A percentile compares a stretch with the other conserved stretches of the same genome.
These are phyloP conservation scores for Dolichopus griseipennis DNA, from an alignment of 2,888 invertebrate species.

Conservation along the genomic window DNA sequence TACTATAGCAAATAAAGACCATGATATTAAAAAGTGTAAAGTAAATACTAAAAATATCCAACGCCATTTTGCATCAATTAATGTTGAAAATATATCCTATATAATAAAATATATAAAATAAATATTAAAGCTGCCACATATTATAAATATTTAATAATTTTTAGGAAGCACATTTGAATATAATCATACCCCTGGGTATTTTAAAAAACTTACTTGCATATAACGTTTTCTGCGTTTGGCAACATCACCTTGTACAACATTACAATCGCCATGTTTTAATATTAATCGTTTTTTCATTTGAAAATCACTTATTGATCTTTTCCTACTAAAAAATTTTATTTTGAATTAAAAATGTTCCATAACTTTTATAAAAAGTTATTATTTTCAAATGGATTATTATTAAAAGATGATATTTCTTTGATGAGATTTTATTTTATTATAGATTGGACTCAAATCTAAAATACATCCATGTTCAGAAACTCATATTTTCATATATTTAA, in stretches of 20 bases:
- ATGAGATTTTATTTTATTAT: too few species aligned
- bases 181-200: too few species aligned
- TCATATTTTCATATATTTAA: too few species aligned
- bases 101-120: too few species aligned
- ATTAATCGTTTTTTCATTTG: conserved; percentile 86
- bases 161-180: too few species aligned
- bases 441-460: too few species aligned
- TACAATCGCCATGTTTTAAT: conserved; percentile 96
- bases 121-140: neutral
- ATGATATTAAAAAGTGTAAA: conserved; percentile 81
- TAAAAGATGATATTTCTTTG: neutral
- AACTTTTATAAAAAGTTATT: too few species aligned
- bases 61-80: conserved; percentile 91
- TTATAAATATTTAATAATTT: conserved; percentile 15
- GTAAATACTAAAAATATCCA: conserved; percentile 89
- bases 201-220: conserved; percentile 52
- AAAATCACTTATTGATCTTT: conserved; percentile 72
- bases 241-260: conserved; percentile 90
- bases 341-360: too few species aligned
- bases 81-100: conserved; percentile 82
- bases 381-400: neutral
- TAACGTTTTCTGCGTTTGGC: conserved; percentile 88
- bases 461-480: too few species aligned
- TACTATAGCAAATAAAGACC: conserved; percentile 84
- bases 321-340: conserved; percentile 54